Evolutionary conservation across 37 sponge, comb jelly and placozoan genomes (phyloP), one percentile per base, ranked within the genome.

Genomic region (Agelas oroides): DNA sequence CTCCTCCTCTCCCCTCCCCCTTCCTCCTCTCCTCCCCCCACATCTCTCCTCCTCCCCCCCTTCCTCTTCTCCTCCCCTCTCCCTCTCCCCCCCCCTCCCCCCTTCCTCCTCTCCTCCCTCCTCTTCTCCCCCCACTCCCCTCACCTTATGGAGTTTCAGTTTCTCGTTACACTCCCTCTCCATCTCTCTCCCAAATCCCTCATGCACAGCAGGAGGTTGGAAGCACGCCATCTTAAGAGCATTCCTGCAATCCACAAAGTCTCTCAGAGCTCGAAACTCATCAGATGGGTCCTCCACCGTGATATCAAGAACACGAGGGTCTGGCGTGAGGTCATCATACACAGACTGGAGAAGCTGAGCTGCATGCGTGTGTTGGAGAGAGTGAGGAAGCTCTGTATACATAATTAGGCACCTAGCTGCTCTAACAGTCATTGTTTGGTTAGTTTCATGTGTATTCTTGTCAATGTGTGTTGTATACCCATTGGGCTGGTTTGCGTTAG

Each of bases 211-310:
- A 20, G 92, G 89, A 38, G 90, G 78, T 59, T 63, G 73, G 60
- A 94, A 90, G 31, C 82, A 80, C 14, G 62, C 32, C 38, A 96
- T 77, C 17, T 68, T 64, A 37, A 77, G 65, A 24, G 92, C 96
- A 81, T 95, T 90, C 27, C 87, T 70, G 46, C 92, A 88, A 78
- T 98, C 99, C 21, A 98, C 87, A 64, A 86, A 92, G 87, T 98
- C 95, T 40, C 97, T 80, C 16, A 91, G 82, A 12, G 86, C 77
- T 19, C 65, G 64, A 54, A 98, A 98, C 23, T 94, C 92, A 27
- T 92, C 95, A 40, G 97, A 95, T 0, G 97, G 99, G 70, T 98
- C 99, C 64, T 98, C 99, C 35, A 95, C 97, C 76, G 79, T 87
- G 53, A 93, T 85, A 68, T 92, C 91, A 23, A 59, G 39, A 14